Percentiles rank a stretch among this genome's conserved stretches.
Evolutionary conservation across 1,140 invertebrate species (phyloP).

Genomic region (Drosophila equinoxialis): DNA sequence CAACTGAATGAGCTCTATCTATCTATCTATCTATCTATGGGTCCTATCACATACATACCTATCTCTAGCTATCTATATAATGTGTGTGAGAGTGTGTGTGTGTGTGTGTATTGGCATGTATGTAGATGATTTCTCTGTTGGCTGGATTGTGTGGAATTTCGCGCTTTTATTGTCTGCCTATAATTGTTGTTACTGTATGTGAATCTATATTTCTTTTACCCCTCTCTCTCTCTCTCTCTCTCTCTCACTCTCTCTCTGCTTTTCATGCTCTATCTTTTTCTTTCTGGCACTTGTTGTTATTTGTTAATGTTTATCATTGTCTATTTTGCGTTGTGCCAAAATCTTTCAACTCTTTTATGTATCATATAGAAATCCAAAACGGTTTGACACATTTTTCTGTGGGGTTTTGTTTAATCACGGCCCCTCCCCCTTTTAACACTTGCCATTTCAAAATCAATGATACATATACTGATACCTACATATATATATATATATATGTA

Average conservation of each 20-base stretch:
- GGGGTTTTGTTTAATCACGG: background rate
- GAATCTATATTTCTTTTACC: constrained; percentile 1
- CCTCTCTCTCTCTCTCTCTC: background rate
- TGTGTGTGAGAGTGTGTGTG: background rate
- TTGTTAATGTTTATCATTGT: constrained; percentile 35
- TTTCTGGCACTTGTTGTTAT: constrained; percentile 34
- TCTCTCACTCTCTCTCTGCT: background rate
- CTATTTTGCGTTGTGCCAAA: constrained; percentile 68
- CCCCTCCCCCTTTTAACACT: background rate
- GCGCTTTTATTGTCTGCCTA: constrained; percentile 68
- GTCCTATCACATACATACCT: constrained; percentile 3
- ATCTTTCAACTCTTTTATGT: constrained; percentile 65
- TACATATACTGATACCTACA: background rate
- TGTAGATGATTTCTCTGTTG: constrained; percentile 6
- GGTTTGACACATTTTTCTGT: constrained; percentile 64
- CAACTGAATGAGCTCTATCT: constrained; percentile 64
- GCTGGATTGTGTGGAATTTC: constrained; percentile 58
- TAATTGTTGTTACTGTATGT: constrained; percentile 31
- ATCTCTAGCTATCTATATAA: constrained; percentile 15
- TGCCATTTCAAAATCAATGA: background rate
- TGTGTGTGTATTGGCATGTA: background rate
- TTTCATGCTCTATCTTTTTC: constrained; percentile 10
- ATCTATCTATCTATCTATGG: constrained; percentile 27
- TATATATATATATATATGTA: background rate
- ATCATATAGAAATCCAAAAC: constrained; percentile 73